A percentile compares a stretch with the other conserved stretches of the same genome.
Evolutionary conservation across 2,797 vertebrate genomes (phyloP).

Genomic region (Tolypeutes matacus): DNA sequence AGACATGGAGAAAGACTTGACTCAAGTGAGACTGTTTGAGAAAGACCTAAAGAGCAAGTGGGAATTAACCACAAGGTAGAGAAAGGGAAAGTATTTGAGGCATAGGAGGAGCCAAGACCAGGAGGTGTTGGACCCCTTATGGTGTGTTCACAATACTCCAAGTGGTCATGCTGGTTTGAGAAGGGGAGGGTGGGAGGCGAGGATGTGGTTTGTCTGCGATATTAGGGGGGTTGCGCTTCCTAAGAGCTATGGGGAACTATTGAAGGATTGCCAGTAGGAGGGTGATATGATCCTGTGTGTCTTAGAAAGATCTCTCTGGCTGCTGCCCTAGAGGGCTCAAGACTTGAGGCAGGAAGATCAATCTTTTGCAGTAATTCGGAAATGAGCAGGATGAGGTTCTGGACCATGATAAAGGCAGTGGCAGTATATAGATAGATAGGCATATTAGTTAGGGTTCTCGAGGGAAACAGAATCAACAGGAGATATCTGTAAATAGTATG

Average conservation of each 20-base stretch:
- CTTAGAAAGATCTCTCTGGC: neutral
- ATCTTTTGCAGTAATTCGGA: neutral
- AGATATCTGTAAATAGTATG: too few relatives aligned
- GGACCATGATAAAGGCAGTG: neutral
- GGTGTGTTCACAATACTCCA: neutral
- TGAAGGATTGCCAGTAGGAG: neutral
- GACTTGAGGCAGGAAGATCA: neutral
- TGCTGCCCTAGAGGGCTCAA: neutral
- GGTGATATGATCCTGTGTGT: neutral
- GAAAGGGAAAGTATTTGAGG: conserved; percentile 9
- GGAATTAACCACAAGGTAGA: neutral
- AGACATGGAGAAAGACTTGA: neutral
- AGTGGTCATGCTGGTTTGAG: neutral
- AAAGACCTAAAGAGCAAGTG: neutral
- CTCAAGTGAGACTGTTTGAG: neutral
- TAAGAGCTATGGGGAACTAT: neutral
- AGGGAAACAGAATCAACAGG: too few relatives aligned
- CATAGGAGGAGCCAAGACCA: neutral
- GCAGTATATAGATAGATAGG: neutral
- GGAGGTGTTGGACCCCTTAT: neutral
- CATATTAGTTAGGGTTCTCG: too few relatives aligned
- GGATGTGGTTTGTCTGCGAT: neutral
- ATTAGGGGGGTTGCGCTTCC: neutral
- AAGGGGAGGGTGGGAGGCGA: neutral
- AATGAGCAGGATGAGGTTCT: neutral